Evolutionary conservation across 2,888 invertebrate species (phyloP).

Genomic region (Taenaris catops): DNA sequence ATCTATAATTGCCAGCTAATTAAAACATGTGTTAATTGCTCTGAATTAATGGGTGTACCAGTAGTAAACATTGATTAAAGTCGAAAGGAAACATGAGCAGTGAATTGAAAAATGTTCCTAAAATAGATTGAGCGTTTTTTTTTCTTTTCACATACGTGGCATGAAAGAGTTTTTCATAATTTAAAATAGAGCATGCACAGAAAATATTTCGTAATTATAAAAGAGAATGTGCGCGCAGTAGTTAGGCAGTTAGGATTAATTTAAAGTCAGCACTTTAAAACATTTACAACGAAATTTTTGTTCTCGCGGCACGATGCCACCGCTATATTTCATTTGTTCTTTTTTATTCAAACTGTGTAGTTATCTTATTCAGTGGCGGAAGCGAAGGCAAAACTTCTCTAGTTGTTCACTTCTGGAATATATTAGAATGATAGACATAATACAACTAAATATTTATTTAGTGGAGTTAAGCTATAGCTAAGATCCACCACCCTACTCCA

Average conservation of each 20-base stretch:
- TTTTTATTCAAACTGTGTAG: constrained; percentile 22
- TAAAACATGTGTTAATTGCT: neutral
- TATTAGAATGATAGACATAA: too few species aligned
- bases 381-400: constrained; percentile 8
- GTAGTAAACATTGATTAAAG: neutral
- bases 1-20: too few species aligned
- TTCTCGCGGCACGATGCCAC: constrained; percentile 17
- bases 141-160: neutral
- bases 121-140: constrained; percentile 7
- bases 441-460: too few species aligned
- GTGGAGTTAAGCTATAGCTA: too few species aligned
- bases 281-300: constrained; percentile 34
- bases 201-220: constrained; percentile 17
- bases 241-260: constrained; percentile 32
- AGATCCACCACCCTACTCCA: too few species aligned
- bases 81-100: constrained; percentile 1
- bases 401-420: neutral
- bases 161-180: constrained; percentile 8
- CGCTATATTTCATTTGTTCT: constrained; percentile 22
- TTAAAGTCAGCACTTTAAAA: constrained; percentile 34
- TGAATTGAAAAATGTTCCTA: constrained; percentile 2
- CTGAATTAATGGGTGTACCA: neutral
- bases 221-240: constrained; percentile 15
- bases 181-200: constrained; percentile 15
- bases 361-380: constrained; percentile 18